Evolutionary conservation across 2,888 invertebrate species (phyloP), one percentile per base, ranked within the genome.

Genomic region (Drymonia ruficornis): DNA sequence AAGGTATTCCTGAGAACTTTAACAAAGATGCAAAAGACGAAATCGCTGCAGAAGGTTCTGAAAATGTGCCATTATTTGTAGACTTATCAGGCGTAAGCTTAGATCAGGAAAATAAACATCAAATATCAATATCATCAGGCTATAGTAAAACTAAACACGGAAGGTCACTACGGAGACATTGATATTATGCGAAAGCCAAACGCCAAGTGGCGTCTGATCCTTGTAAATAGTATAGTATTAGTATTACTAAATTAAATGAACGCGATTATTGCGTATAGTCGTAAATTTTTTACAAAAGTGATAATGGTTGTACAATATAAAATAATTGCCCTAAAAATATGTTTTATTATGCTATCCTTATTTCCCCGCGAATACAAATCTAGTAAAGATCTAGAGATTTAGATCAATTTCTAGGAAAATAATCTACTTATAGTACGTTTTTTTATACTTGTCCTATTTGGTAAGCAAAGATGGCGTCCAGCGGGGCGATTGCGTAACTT

Each of bases 81-180:
- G 90, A 91, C 75, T 78, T 90, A 80, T 89, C 92, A 56, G 91
- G 88, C 57, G 76, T 89, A 64, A 88, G 82, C 55, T 78, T 90
- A 83, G 81, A 89, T 56, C 79, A 85, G 63, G 85, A 78, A 65
- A 82, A 80, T 67, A 81, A 72, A 58, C 89, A 89, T 67, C 81
- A 87, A 76, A 87, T 92, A 50, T 90, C 89, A 73, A 92, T 92
- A 81, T 84, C 91, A 64, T 91, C 93, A 53, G 90, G 93, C 40
- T 93, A 93, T 75, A 93, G 93, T 81, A 91, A 92, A 91, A 93
- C 91, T 63, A 93, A 93, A 83, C 86, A 80, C 36, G 93, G 93
- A 65, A 86, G 93, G 82, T 82, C 89, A 64, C 69, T 93, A 74
- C 82, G 88, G 78, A 84, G 84, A 83, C 84, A 87, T 78, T 89